Percentiles rank a stretch among this genome's conserved stretches.
Evolutionary conservation across 2,113 vertebrate genomes (phyloP).

Genomic region (Aleadryas rufinucha): DNA sequence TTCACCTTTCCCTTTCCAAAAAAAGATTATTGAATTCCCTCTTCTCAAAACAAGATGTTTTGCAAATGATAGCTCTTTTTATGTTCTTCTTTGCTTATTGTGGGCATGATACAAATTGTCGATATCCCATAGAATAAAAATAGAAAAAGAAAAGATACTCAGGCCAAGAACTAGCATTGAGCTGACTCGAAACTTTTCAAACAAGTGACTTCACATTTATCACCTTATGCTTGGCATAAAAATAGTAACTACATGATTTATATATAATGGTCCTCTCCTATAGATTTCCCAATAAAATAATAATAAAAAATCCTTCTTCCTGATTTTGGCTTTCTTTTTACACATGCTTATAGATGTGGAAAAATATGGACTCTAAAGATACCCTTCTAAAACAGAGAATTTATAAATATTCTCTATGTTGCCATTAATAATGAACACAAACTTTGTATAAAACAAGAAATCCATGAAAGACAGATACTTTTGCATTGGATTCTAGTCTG

Average conservation of each 20-base stretch:
- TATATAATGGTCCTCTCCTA: background rate
- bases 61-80: background rate
- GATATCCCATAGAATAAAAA: background rate
- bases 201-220: background rate
- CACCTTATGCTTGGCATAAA: background rate
- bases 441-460: background rate
- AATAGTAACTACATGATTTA: background rate
- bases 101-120: background rate
- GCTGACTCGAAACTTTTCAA: background rate
- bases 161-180: background rate
- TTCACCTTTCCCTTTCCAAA: constrained; percentile 2
- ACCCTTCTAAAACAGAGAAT: background rate
- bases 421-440: background rate
- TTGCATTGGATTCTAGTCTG: background rate
- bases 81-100: background rate
- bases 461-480: background rate
- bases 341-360: background rate
- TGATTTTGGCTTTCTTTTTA: background rate
- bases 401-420: background rate
- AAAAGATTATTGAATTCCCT: background rate
- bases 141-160: background rate
- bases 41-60: background rate
- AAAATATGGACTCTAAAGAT: background rate
- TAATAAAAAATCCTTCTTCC: background rate
- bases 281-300: background rate